phyloP scores from a whole-genome alignment of 2,888 invertebrate species.

The Mamestra brassicae region DNA sequence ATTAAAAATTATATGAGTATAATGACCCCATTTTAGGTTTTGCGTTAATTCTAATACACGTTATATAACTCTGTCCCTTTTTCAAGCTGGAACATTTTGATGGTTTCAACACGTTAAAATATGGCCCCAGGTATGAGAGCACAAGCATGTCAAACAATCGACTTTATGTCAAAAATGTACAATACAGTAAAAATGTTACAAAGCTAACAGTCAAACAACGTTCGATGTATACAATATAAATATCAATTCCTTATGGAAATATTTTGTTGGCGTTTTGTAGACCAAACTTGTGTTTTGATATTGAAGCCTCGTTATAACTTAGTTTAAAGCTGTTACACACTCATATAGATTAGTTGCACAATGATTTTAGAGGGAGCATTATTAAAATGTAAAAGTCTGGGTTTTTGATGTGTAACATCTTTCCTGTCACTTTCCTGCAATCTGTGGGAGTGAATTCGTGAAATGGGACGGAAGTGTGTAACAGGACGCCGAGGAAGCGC shows the following conservation, averaged over 20 bases:
- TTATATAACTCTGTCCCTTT: not conserved
- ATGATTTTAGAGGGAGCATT: not conserved
- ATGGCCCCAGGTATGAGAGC: constrained; percentile 1
- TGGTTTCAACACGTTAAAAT: not conserved
- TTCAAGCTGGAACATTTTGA: not conserved
- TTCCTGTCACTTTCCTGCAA: no score
- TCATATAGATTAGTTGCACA: not conserved
- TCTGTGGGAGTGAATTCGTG: no score
- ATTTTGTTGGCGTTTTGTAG: constrained; percentile 27
- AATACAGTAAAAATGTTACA: constrained; percentile 56
- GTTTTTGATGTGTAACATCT: no score
- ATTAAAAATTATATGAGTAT: no score
- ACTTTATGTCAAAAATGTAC: constrained; percentile 55
- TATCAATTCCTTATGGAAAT: constrained; percentile 68
- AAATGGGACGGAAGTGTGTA: no score
- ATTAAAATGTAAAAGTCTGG: not conserved
- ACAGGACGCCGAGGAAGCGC: no score
- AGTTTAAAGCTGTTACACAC: not conserved
- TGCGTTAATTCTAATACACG: not conserved
- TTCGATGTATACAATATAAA: constrained; percentile 72
- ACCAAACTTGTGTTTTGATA: constrained; percentile 20
- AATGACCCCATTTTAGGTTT: no score
- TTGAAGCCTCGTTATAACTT: not conserved
- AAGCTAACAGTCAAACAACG: constrained; percentile 68
- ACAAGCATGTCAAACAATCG: constrained; percentile 23